Conservation (phyloP, 2,888 invertebrate genomes). For the Hyposoter didymator region DNA sequence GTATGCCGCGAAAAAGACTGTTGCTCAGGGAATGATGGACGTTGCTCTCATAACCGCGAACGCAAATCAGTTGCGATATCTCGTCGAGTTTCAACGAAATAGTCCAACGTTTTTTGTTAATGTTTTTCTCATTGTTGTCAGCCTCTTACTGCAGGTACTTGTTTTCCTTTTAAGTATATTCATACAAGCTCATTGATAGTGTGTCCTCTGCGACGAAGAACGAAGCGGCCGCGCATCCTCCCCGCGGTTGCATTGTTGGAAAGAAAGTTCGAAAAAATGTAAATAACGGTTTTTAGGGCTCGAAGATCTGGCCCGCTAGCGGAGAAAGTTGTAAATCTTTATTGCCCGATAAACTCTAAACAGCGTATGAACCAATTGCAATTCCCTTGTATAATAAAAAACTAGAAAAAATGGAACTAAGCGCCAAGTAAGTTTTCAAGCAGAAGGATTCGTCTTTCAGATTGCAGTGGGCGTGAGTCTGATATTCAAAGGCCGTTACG, state of each 20-base stretch:
- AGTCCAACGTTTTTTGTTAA: constrained; percentile 87
- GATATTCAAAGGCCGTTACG: constrained; percentile 87
- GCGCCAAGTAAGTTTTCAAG: not conserved
- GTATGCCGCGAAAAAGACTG: constrained; percentile 87
- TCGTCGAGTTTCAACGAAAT: constrained; percentile 86
- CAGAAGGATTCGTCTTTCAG: constrained; percentile 74
- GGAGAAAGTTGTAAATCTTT: not conserved
- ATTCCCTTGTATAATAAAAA: not conserved
- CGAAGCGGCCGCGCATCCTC: too few relatives aligned
- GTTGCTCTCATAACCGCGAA: constrained; percentile 89
- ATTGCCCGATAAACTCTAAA: too few relatives aligned
- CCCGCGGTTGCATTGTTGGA: not conserved
- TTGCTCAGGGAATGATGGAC: constrained; percentile 89
- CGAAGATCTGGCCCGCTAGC: not conserved
- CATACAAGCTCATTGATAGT: not conserved
- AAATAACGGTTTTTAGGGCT: not conserved
- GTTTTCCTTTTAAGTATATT: not conserved
- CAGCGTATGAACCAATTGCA: not conserved
- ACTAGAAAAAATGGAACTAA: not conserved
- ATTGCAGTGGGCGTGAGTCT: constrained; percentile 87
- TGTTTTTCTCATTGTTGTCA: constrained; percentile 86
- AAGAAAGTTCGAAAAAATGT: not conserved
- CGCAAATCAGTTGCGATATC: constrained; percentile 89
- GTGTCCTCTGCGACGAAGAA: not conserved
- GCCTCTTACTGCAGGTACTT: constrained; percentile 87